Evolutionary conservation across 2,113 vertebrate genomes (phyloP).

Genomic region (Larimichthys polyactis): DNA sequence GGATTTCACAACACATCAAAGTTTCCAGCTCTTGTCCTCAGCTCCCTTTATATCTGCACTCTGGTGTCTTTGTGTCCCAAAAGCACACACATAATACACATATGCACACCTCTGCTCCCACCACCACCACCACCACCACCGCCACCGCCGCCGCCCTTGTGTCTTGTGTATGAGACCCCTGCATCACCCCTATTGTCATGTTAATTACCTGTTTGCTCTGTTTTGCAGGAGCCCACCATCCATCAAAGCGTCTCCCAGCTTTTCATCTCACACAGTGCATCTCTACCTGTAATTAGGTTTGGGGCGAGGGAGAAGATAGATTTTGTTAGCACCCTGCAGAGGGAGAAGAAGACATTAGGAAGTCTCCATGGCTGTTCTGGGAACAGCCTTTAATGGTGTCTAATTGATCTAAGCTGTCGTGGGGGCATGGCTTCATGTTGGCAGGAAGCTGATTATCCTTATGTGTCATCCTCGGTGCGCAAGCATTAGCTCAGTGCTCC

Average conservation of each 20-base stretch:
- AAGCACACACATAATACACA: conserved; percentile 24
- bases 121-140: conserved; percentile 14
- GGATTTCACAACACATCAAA: conserved; percentile 67
- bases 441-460: conserved; percentile 64
- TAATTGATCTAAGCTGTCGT: conserved; percentile 80
- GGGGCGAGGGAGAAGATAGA: conserved; percentile 60
- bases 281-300: conserved; percentile 81
- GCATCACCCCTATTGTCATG: conserved; percentile 78
- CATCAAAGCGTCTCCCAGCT: conserved; percentile 71
- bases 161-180: conserved; percentile 74
- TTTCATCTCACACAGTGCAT: conserved; percentile 70
- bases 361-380: conserved; percentile 70
- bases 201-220: conserved; percentile 74
- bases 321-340: conserved; percentile 57
- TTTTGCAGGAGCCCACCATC: conserved; percentile 70
- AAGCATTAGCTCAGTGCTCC: conserved; percentile 40
- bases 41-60: conserved; percentile 52
- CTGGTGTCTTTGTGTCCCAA: conserved; percentile 44
- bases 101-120: conserved; percentile 50
- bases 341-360: conserved; percentile 70
- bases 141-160: conserved; percentile 27
- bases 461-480: conserved; percentile 47
- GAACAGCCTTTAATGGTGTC: conserved; percentile 72
- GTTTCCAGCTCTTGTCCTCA: conserved; percentile 41
- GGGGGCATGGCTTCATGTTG: conserved; percentile 61